A percentile compares a stretch with the other conserved stretches of the same genome.
Evolutionary conservation across 1,140 invertebrate genomes (phyloP).

Genomic region (Oncopodura yosiiana): DNA sequence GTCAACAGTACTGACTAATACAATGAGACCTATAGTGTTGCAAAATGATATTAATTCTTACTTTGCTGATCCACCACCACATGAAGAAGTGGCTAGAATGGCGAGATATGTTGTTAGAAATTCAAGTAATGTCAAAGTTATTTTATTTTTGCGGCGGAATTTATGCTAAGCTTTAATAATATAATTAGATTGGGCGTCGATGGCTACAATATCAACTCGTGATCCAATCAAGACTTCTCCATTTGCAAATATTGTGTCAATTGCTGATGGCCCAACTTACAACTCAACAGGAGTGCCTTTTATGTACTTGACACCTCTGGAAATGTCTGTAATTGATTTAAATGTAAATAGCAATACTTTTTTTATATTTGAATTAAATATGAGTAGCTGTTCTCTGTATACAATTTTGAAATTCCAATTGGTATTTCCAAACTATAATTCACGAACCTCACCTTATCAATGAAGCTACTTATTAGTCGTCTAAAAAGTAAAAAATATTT

Average conservation of each 20-base stretch:
- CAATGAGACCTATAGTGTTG: no score
- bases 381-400: no score
- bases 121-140: conserved; percentile 38
- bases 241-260: conserved; percentile 61
- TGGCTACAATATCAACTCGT: conserved; percentile 60
- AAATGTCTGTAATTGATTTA: conserved; percentile 62
- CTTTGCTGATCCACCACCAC: conserved; percentile 38
- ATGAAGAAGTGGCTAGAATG: conserved; percentile 42
- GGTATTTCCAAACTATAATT: no score
- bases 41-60: conserved; percentile 19
- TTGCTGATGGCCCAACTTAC: conserved; percentile 56
- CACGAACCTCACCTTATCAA: neutral
- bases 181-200: conserved; percentile 56
- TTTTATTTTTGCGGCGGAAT: neutral
- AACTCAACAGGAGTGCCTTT: conserved; percentile 66
- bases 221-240: conserved; percentile 54
- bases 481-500: neutral
- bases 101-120: conserved; percentile 47
- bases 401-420: no score
- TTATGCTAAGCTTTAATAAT: neutral
- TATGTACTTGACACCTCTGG: conserved; percentile 63
- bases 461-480: neutral
- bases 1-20: no score
- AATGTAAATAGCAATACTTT: conserved; percentile 50
- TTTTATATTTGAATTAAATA: no score